phyloP scores from a whole-genome alignment of 2,797 vertebrate species.

The Gymnoscopelus microlampas region DNA sequence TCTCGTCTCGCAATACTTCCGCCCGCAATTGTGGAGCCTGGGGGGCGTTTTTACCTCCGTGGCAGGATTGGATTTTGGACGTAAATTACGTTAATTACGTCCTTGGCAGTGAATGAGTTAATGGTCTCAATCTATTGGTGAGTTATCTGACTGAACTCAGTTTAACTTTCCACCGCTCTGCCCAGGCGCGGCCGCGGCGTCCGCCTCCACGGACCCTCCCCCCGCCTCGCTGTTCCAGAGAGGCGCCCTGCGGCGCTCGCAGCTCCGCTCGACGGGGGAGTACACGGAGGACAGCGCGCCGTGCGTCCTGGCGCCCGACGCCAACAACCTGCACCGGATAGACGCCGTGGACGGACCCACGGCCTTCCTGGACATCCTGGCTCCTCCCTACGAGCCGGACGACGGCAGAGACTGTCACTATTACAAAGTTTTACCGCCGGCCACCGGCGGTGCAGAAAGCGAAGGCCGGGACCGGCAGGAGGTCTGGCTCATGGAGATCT shows the following conservation, averaged over 20 bases:
- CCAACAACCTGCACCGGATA: constrained; percentile 95
- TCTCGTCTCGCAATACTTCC: too few species aligned
- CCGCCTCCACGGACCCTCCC: constrained; percentile 83
- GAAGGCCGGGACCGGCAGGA: constrained; percentile 67
- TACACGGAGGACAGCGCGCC: constrained; percentile 85
- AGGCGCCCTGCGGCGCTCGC: constrained; percentile 75
- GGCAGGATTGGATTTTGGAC: too few species aligned
- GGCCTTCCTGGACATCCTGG: constrained; percentile 94
- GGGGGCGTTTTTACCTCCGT: too few species aligned
- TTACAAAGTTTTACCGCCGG: constrained; percentile 82
- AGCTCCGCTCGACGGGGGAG: constrained; percentile 84
- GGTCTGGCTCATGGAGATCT: constrained; percentile 90
- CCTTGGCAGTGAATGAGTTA: too few species aligned
- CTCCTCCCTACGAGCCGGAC: constrained; percentile 94
- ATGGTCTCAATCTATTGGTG: too few species aligned
- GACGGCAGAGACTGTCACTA: constrained; percentile 95
- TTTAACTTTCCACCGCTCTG: too few species aligned
- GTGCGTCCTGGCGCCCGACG: constrained; percentile 87
- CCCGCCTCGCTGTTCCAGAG: constrained; percentile 66
- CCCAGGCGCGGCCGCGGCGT: too few species aligned
- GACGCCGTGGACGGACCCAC: constrained; percentile 92
- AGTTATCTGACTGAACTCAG: too few species aligned
- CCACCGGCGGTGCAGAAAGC: constrained; percentile 10
- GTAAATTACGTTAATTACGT: too few species aligned
- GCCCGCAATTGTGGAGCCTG: too few species aligned